These are phyloP conservation scores for Papilio elwesi DNA, from an alignment of 2,888 invertebrate genomes.

Conservation along the genomic window DNA sequence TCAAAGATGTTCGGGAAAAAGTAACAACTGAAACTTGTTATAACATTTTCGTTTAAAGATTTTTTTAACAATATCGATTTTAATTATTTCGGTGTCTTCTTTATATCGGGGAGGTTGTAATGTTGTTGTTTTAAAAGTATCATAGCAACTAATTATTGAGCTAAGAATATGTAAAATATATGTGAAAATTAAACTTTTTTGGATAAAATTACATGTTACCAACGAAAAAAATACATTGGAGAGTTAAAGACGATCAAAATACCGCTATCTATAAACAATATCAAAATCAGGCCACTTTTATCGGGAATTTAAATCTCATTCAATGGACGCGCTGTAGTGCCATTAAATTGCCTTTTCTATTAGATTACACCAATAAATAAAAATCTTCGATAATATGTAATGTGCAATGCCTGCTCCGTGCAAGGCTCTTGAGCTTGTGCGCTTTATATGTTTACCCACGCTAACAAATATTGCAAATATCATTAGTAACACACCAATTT, in stretches of 20 bases:
- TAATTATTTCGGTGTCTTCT: constrained; percentile 2
- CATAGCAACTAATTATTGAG: constrained; percentile 65
- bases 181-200: too few relatives aligned
- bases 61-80: constrained; percentile 24
- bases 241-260: too few relatives aligned
- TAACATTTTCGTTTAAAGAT: constrained; percentile 10
- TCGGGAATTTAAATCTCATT: neutral
- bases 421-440: neutral
- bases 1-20: constrained; percentile 22
- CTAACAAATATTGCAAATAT: neutral
- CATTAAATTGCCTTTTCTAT: too few relatives aligned
- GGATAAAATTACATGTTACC: too few relatives aligned
- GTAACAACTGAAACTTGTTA: constrained; percentile 17
- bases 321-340: too few relatives aligned
- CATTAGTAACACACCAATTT: neutral
- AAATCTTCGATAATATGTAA: neutral
- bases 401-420: neutral
- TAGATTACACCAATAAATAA: too few relatives aligned
- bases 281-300: constrained; percentile 11
- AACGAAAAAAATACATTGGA: too few relatives aligned
- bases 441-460: constrained; percentile 4
- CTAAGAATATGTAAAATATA: too few relatives aligned
- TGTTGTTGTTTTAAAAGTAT: constrained; percentile 77
- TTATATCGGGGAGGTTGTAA: constrained; percentile 54
- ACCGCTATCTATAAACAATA: neutral